A percentile compares a stretch with the other conserved stretches of the same genome.
Conservation (phyloP, 1,140 invertebrate species). For the Aphaenogaster ashmeadi region DNA sequence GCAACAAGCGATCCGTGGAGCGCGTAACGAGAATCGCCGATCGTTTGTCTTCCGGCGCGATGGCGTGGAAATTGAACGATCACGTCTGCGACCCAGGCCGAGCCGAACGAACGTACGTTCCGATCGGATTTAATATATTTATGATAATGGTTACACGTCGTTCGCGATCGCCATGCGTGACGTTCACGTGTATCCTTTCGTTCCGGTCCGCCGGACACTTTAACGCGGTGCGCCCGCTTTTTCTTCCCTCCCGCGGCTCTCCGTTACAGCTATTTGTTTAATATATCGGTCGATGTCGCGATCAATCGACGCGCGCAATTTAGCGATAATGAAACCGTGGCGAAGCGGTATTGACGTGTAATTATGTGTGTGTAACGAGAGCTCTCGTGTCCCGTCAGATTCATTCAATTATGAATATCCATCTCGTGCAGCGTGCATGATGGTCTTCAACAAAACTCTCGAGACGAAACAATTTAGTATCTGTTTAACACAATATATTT, state of each 20-base stretch:
- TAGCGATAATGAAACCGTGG: slow-evolving; percentile 26
- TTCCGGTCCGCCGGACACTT: slow-evolving; percentile 36
- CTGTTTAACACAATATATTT: slow-evolving; percentile 61
- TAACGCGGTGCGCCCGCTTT: slow-evolving; percentile 22
- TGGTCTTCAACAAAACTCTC: slow-evolving; percentile 7
- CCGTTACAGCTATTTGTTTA: slow-evolving; percentile 32
- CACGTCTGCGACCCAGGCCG: slow-evolving; percentile 21
- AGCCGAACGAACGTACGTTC: neutral
- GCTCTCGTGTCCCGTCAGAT: neutral
- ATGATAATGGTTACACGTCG: slow-evolving; percentile 59
- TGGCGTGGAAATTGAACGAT: slow-evolving; percentile 62
- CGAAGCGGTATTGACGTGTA: slow-evolving; percentile 20
- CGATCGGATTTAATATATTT: slow-evolving; percentile 60
- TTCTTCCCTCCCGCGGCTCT: neutral
- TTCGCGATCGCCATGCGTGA: slow-evolving; percentile 50
- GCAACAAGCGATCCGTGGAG: slow-evolving; percentile 10
- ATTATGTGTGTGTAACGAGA: slow-evolving; percentile 30
- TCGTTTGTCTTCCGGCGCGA: slow-evolving; percentile 54
- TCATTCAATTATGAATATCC: slow-evolving; percentile 27
- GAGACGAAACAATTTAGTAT: slow-evolving; percentile 55
- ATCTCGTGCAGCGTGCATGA: slow-evolving; percentile 45
- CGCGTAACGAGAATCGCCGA: slow-evolving; percentile 36
- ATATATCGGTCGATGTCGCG: slow-evolving; percentile 31
- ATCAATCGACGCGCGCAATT: slow-evolving; percentile 32
- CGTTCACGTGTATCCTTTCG: slow-evolving; percentile 57